These are phyloP conservation scores for Uria aalge DNA, from an alignment of 2,113 vertebrate genomes.

Conservation along the genomic window DNA sequence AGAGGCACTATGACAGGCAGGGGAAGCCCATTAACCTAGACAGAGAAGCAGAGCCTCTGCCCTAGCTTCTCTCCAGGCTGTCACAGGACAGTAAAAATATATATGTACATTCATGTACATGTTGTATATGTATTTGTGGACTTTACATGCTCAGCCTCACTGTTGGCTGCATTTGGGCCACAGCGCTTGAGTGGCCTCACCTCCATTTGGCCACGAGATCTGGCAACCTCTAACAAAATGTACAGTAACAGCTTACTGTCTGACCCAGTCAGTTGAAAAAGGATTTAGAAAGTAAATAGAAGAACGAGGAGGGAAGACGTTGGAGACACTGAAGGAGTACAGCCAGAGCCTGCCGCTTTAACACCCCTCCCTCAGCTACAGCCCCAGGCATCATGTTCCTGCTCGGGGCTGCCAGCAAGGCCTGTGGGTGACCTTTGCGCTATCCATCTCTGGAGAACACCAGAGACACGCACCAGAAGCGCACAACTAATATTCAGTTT, in stretches of 20 bases:
- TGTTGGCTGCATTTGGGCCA: neutral
- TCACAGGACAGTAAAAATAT: rapidly evolving
- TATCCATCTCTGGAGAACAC: neutral
- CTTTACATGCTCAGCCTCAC: neutral
- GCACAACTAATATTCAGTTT: rapidly evolving
- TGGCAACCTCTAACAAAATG: neutral
- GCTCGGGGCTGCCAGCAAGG: neutral
- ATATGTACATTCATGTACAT: rapidly evolving
- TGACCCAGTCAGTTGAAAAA: neutral
- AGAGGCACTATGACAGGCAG: neutral
- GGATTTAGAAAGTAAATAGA: neutral
- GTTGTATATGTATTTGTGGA: too few species aligned
- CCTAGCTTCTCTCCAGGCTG: neutral
- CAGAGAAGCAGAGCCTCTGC: neutral
- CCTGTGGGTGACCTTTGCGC: neutral
- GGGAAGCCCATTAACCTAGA: neutral
- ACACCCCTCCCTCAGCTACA: neutral
- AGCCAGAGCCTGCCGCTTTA: neutral
- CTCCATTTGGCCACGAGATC: neutral
- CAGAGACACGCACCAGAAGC: neutral
- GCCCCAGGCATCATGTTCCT: neutral
- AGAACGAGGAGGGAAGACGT: neutral
- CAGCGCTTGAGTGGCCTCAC: neutral
- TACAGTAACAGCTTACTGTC: neutral
- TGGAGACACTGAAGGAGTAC: neutral